Evolutionary conservation across 2,797 vertebrate species (phyloP).

Genomic region (Picus viridis): DNA sequence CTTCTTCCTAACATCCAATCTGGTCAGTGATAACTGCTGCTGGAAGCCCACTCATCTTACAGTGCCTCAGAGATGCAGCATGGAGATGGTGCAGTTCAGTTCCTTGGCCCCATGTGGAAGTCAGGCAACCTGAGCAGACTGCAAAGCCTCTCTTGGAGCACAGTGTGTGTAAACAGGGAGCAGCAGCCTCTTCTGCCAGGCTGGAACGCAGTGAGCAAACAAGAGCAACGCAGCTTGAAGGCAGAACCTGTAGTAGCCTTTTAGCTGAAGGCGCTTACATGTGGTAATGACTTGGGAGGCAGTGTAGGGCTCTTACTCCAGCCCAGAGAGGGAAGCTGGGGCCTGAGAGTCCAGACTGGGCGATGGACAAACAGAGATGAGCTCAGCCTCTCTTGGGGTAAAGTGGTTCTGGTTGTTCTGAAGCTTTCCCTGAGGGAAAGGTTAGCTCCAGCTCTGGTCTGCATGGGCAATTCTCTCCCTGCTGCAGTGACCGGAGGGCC

Average conservation of each 20-base stretch:
- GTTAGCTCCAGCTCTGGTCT: not conserved
- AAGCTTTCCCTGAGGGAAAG: not conserved
- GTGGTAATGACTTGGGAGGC: not conserved
- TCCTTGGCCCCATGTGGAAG: not conserved
- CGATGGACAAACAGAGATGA: not conserved
- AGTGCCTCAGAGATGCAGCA: not conserved
- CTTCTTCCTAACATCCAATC: too few relatives aligned
- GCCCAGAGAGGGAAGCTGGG: not conserved
- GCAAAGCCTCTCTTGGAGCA: not conserved
- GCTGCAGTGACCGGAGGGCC: not conserved
- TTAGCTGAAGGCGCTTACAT: not conserved
- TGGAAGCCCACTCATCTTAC: fast-evolving
- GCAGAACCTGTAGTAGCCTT: not conserved
- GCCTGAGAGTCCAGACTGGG: not conserved
- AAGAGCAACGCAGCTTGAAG: not conserved
- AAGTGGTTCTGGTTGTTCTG: not conserved
- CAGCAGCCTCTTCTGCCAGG: not conserved
- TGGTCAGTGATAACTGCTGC: not conserved
- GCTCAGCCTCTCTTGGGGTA: not conserved
- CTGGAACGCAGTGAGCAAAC: not conserved
- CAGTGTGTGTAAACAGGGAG: not conserved
- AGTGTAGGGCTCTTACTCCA: not conserved
- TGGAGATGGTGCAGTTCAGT: not conserved
- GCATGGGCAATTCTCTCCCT: not conserved
- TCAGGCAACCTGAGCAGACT: not conserved